phyloP scores from a whole-genome alignment of 2,113 vertebrate genomes.

The Ibidorhyncha struthersii region DNA sequence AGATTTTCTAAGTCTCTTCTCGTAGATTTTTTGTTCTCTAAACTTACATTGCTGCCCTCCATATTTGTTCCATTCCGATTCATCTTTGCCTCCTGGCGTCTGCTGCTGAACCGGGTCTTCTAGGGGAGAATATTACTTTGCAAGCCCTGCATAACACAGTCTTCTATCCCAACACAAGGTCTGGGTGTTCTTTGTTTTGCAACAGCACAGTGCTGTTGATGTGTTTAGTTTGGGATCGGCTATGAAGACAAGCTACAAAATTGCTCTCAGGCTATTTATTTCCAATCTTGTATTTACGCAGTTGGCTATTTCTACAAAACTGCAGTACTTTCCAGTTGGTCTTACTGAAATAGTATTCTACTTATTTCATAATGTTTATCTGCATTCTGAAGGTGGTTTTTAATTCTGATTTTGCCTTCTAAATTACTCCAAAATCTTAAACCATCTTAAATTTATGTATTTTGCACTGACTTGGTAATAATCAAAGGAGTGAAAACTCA shows the following conservation, averaged over 20 bases:
- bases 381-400: neutral
- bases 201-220: neutral
- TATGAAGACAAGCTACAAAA: neutral
- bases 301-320: neutral
- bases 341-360: neutral
- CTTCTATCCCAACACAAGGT: neutral
- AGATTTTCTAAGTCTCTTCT: neutral
- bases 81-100: rapidly evolving
- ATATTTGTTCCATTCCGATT: neutral
- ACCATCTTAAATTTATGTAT: neutral
- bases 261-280: neutral
- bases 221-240: neutral
- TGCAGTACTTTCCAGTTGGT: neutral
- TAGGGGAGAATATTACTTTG: rapidly evolving
- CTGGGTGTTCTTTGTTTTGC: neutral
- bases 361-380: neutral
- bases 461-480: neutral
- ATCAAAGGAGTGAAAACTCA: neutral
- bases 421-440: neutral
- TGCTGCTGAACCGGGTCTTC: neutral
- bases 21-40: neutral
- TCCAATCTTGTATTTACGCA: neutral
- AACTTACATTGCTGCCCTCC: neutral
- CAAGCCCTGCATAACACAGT: neutral
- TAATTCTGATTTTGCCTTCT: neutral